Evolutionary conservation across 2,797 vertebrate species (phyloP), one percentile per base, ranked within the genome.

Genomic region (Rhinichthys osculus): DNA sequence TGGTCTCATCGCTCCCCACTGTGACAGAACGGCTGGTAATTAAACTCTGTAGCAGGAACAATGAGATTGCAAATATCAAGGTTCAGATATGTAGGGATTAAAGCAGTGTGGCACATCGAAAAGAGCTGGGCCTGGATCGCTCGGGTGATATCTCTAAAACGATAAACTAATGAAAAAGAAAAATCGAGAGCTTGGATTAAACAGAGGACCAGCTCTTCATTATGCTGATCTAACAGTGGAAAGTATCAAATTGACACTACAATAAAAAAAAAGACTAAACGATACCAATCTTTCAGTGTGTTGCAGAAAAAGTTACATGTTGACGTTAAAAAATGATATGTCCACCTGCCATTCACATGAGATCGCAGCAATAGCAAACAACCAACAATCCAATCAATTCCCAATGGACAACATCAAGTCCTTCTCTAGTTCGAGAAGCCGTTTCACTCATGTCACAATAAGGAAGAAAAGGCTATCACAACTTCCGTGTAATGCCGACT

Each of bases 11-110:
- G 78, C 90, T 92, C 89, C 92, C 90, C 88, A 89, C 90, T 90
- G 91, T 87, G 88, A 89, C 87, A 87, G 85, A 92, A 89, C 85
- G 90, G 87, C 88, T 87, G 42, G n/a, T 92, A 93, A 94, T 94
- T 93, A 94, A 93, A 94, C 93, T 94, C 92, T 70, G 33, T 90
- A 90, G 91, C 87, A 78, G 88, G 82, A 91, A 92, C 91, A 92
- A 77, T 85, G 64, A 86, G 66, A 27, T 17, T 54, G 82, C 21
- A 64, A 82, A 82, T 38, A 69, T 42, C 38, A 50, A 13, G 40
- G 71, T 38, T 82, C 78, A 66, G n/a, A 67, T 76, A 40, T 44
- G n/a, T 27, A 42, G 27, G 6, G 67, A 30, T 69, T 69, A 77
- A 21, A 40, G n/a, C 52, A 11, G 52, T 23, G 54, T 19, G 33